Conservation (phyloP, 2,113 vertebrate species). For the Oenanthe melanoleuca region DNA sequence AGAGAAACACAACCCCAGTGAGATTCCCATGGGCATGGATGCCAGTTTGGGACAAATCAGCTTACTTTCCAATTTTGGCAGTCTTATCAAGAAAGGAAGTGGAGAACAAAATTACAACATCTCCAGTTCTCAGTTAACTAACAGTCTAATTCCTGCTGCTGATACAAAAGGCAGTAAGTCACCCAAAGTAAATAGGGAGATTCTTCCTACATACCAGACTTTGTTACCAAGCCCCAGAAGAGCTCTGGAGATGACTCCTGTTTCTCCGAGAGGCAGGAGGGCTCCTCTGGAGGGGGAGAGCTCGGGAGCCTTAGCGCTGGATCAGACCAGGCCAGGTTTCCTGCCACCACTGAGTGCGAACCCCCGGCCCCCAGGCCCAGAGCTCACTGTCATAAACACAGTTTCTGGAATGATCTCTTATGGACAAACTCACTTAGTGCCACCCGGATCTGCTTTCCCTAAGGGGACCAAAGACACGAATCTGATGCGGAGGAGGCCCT, state of each 20-base stretch:
- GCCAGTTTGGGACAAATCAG: constrained; percentile 72
- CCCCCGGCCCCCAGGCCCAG: constrained; percentile 76
- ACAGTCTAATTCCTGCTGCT: constrained; percentile 18
- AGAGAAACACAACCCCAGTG: constrained; percentile 68
- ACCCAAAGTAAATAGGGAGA: constrained; percentile 77
- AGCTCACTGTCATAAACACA: constrained; percentile 71
- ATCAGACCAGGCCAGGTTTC: constrained; percentile 82
- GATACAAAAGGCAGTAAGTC: constrained; percentile 60
- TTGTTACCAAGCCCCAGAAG: constrained; percentile 78
- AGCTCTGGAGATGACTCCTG: constrained; percentile 65
- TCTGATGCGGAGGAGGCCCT: constrained; percentile 78
- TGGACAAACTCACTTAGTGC: constrained; percentile 75
- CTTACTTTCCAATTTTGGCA: constrained; percentile 82
- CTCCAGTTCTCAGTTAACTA: constrained; percentile 85
- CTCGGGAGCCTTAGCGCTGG: constrained; percentile 77
- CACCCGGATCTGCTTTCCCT: constrained; percentile 77
- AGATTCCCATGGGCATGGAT: constrained; percentile 67
- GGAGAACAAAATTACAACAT: constrained; percentile 85
- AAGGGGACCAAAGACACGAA: constrained; percentile 79
- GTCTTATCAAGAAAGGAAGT: constrained; percentile 80
- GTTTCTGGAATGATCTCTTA: constrained; percentile 68
- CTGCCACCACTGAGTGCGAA: constrained; percentile 84
- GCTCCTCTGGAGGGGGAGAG: constrained; percentile 76
- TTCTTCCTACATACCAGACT: constrained; percentile 74
- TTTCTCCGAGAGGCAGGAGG: constrained; percentile 64